These are phyloP conservation scores for Porphyrio hochstetteri DNA, from an alignment of 2,113 vertebrate species.

Conservation along the genomic window DNA sequence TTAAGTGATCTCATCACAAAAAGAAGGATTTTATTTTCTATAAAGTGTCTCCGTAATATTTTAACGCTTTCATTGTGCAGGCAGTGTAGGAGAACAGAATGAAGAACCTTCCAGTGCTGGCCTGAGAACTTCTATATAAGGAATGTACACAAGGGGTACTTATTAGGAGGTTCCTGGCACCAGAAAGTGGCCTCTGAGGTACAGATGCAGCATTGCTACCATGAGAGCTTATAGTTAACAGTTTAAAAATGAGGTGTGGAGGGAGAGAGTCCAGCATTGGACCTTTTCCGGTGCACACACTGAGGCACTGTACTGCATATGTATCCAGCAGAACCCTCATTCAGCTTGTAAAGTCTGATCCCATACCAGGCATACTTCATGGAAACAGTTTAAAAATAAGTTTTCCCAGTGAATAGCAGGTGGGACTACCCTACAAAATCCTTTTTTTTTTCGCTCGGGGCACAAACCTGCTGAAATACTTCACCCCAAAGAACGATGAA, in stretches of 20 bases:
- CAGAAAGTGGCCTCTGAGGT: slow-evolving; percentile 44
- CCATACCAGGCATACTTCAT: slow-evolving; percentile 64
- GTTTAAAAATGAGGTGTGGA: slow-evolving; percentile 70
- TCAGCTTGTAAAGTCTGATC: slow-evolving; percentile 68
- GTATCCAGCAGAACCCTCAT: slow-evolving; percentile 54
- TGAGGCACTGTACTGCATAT: slow-evolving; percentile 51
- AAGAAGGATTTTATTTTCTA: background rate
- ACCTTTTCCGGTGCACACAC: slow-evolving; percentile 59
- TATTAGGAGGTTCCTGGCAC: slow-evolving; percentile 50
- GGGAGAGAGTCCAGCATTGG: slow-evolving; percentile 51
- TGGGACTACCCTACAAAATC: slow-evolving; percentile 49
- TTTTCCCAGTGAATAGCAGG: slow-evolving; percentile 60
- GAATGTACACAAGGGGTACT: slow-evolving; percentile 20
- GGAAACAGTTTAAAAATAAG: slow-evolving; percentile 66
- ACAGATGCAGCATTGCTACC: slow-evolving; percentile 47
- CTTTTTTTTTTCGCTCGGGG: slow-evolving; percentile 7
- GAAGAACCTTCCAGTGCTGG: slow-evolving; percentile 5
- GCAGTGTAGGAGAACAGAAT: background rate
- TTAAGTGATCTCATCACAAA: background rate
- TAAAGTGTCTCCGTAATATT: background rate
- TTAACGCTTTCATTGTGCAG: background rate
- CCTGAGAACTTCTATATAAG: background rate
- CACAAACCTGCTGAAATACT: slow-evolving; percentile 39
- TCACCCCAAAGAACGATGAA: slow-evolving; percentile 32
- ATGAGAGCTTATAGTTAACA: slow-evolving; percentile 64